Percentiles rank a stretch among this genome's conserved stretches.
phyloP scores from a whole-genome alignment of 2,797 vertebrate genomes.

The Cynopterus sphinx region DNA sequence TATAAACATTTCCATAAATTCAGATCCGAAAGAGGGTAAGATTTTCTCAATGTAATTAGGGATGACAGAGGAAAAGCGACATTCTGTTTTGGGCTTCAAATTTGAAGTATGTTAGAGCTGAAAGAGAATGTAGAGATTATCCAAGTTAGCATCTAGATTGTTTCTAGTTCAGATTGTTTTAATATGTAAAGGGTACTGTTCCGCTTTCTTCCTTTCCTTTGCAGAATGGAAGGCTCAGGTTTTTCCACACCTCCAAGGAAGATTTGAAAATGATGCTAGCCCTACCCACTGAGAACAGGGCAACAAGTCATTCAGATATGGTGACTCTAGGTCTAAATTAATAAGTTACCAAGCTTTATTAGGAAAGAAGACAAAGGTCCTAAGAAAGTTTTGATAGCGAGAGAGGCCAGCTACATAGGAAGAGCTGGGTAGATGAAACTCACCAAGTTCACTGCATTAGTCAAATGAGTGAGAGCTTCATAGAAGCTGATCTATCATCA shows the following conservation, averaged over 20 bases:
- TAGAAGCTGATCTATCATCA: not conserved
- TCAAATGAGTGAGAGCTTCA: not conserved
- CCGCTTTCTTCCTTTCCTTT: not conserved
- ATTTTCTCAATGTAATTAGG: not conserved
- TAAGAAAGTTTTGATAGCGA: not conserved
- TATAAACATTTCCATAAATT: not conserved
- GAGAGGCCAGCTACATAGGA: not conserved
- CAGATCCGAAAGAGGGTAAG: not conserved
- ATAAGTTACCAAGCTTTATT: not conserved
- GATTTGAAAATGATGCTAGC: not conserved
- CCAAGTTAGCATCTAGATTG: not conserved
- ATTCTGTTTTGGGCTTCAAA: not conserved
- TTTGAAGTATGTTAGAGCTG: not conserved
- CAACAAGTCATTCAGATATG: not conserved
- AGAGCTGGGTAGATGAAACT: not conserved
- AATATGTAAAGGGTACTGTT: not conserved
- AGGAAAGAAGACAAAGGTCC: not conserved
- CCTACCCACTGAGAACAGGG: not conserved
- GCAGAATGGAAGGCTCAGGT: not conserved
- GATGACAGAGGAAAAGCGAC: not conserved
- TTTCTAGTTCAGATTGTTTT: not conserved
- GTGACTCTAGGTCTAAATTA: not conserved
- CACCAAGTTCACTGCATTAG: not conserved
- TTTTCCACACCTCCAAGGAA: not conserved
- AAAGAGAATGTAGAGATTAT: not conserved